Base-by-base conservation (phyloP, 1,140 invertebrate species). In the Pinna nobilis region DNA sequence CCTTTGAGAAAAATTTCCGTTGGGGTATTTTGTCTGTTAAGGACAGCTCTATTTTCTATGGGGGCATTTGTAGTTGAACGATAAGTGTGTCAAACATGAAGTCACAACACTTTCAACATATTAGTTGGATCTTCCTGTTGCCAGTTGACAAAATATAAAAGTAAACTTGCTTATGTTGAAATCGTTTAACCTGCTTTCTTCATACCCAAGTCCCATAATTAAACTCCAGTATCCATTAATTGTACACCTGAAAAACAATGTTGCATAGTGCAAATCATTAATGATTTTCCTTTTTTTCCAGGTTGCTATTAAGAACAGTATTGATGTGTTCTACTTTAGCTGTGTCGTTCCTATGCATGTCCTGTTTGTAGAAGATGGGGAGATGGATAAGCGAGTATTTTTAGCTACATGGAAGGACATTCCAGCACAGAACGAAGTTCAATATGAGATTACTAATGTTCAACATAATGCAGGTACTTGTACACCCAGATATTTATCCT, bases 341-440 rank as follows among this genome's bases (percentile, higher is more conserved):
- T 96, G 95, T 83, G 87, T 96, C 28, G 94, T 99, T 28, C 97
- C 97, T 20, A 95, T 98, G 86, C 94, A 99, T 88, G 93, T 97
- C 0, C 93, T 97, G 71, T 99, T 99, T 88, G 92, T 93, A 1
- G 98, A 99, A 88, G 98, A 99, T 90, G 98, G 98, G 0, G 95
- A 98, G 84, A 94, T 99, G 91, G 98, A 99, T 84, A 99, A 99
- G 88, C 92, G 96, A 68, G 94, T 99, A 3, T 99, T 99, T 90
- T 91, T 99, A 37, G 94, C 96, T 39, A 98, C 98, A 3, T 99
- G 98, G 98, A 99, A 99, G 91, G 98, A 99, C 80, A 99, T 99
- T 88, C 98, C 98, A 15, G 94, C 97, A 20, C 95, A 97, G 74
- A 99, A 99, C 91, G 98, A 99, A 91, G 93, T 98, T 28, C 97